Evolutionary conservation across 2,888 invertebrate genomes (phyloP), one percentile per base, ranked within the genome.

Genomic region (Tinea trinotella): DNA sequence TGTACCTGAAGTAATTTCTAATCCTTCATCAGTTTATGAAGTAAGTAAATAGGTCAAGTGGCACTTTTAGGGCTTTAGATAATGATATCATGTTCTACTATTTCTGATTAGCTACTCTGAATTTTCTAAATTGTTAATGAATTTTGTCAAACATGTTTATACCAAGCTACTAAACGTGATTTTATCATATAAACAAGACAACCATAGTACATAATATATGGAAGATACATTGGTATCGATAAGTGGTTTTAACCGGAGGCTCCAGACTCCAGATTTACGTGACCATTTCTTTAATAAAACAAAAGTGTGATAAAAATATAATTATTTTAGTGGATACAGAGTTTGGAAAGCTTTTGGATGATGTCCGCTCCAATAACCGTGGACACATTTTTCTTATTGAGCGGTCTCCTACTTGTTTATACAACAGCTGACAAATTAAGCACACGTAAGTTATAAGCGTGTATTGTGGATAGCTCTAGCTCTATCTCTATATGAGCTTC

Each of bases 341-440:
- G 58, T 6, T 56, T 64, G 0, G n/a, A 56, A 1, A 59, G 68
- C 54, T 68, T 78, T 64, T 88, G 67, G 88, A 76, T 63, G 61
- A 70, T 73, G 2, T 58, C 74, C 10, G 78, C 63, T 0, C 68
- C 87, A 0, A 80, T 89, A 1, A 85, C 89, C 9, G 91, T 91
- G 1, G 91, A 92, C 59, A 89, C 91, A 0, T 91, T 91, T 69
- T 90, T 91, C 61, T 63, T 71, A 61, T 56, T 82, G 17, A 74
- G 73, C 55, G 82, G 82, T 3, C 59, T 82, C 13, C 59, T 82
- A 0, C 56, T 81, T 0, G 77, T 81, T 0, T 82, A 82, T 30
- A 74, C 75, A 3, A 66, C 71, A 4, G 67, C 70, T 22, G 72
- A 72, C 13, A 81, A 80, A 61, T 35, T 77, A 6, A 64, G 60